Percentiles rank a stretch among this genome's conserved stretches.
phyloP scores from a whole-genome alignment of 2,888 invertebrate species.

The Latrodectus elegans region DNA sequence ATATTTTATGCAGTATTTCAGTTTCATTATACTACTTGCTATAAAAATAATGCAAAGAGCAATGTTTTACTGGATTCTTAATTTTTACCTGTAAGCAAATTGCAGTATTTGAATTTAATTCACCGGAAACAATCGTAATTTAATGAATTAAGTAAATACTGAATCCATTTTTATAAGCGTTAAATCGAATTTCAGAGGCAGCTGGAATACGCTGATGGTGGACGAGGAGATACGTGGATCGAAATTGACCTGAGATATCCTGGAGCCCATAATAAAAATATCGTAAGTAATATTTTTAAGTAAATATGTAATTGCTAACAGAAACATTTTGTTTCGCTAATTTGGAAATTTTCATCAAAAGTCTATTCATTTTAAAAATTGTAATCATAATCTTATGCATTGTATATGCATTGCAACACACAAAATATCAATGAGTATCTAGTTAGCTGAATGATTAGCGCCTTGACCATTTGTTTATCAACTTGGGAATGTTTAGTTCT shows the following conservation, averaged over 20 bases:
- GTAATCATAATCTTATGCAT: not conserved
- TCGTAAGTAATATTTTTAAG: constrained; percentile 58
- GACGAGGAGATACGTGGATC: constrained; percentile 90
- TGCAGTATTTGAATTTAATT: not conserved
- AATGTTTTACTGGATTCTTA: too few relatives aligned
- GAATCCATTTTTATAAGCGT: not conserved
- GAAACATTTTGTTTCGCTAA: too few relatives aligned
- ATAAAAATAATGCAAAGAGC: too few relatives aligned
- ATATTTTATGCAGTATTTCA: not conserved
- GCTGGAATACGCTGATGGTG: constrained; percentile 88
- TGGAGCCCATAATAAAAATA: constrained; percentile 87
- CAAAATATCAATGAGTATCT: too few relatives aligned
- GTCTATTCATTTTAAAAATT: too few relatives aligned
- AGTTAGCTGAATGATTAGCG: too few relatives aligned
- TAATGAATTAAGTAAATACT: not conserved
- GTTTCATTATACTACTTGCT: too few relatives aligned
- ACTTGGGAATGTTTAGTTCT: too few relatives aligned
- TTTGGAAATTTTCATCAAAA: too few relatives aligned
- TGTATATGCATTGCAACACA: not conserved
- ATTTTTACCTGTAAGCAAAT: not conserved
- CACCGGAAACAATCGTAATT: not conserved
- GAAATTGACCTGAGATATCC: constrained; percentile 92
- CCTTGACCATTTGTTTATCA: too few relatives aligned
- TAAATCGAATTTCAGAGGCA: constrained; percentile 81
- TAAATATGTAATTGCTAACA: too few relatives aligned